Evolutionary conservation across 2,113 vertebrate genomes (phyloP).

Genomic region (Pao palembangensis): DNA sequence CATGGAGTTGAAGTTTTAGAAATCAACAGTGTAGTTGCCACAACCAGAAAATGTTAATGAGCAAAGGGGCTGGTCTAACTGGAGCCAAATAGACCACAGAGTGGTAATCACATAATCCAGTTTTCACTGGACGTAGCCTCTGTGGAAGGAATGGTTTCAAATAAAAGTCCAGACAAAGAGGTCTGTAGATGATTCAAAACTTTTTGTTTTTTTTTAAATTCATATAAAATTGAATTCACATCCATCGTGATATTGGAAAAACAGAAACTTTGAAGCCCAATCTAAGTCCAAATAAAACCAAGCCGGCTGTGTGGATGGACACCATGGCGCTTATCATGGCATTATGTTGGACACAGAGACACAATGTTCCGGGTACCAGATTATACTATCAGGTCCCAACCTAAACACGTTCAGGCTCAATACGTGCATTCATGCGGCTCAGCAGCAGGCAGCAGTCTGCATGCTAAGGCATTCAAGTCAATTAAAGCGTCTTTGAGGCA

Average conservation of each 20-base stretch:
- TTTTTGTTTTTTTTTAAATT: too few species aligned
- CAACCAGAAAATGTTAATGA: not conserved
- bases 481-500: constrained; percentile 58
- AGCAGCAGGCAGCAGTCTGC: constrained; percentile 52
- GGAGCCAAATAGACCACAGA: too few species aligned
- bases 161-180: not conserved
- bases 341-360: too few species aligned
- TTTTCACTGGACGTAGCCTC: constrained; percentile 2
- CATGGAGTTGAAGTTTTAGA: not conserved
- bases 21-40: constrained; percentile 1
- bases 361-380: constrained; percentile 37
- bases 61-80: too few species aligned
- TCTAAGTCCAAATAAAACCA: too few species aligned
- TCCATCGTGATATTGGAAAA: too few species aligned
- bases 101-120: not conserved
- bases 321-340: too few species aligned
- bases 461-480: constrained; percentile 59
- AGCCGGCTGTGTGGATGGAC: too few species aligned
- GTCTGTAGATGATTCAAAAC: not conserved
- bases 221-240: too few species aligned
- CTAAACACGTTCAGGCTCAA: constrained; percentile 34
- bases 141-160: not conserved
- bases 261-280: too few species aligned
- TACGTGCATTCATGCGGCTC: constrained; percentile 48
- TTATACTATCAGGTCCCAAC: constrained; percentile 24